These are phyloP conservation scores for Triplophysa tibetana DNA, from an alignment of 2,113 vertebrate genomes.

Conservation along the genomic window DNA sequence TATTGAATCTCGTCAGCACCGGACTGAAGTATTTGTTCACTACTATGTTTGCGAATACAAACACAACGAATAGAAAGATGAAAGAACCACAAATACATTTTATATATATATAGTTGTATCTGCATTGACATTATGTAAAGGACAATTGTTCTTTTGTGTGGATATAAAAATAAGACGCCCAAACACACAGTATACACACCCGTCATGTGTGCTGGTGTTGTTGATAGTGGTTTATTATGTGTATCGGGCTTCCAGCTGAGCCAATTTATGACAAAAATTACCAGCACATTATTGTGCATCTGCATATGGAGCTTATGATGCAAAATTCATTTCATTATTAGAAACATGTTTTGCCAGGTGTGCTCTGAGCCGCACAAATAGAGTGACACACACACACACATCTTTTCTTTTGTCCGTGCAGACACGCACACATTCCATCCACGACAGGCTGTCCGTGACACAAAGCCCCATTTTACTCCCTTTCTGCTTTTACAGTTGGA, in stretches of 20 bases:
- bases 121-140: not conserved
- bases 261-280: constrained; percentile 35
- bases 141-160: not conserved
- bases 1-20: constrained; percentile 73
- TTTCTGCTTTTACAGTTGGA: not conserved
- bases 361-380: constrained; percentile 15
- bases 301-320: constrained; percentile 40
- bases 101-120: no score
- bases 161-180: not conserved
- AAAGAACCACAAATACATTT: not conserved
- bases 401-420: constrained; percentile 22
- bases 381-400: not conserved
- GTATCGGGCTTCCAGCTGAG: constrained; percentile 28
- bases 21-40: constrained; percentile 47
- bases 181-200: not conserved
- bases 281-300: constrained; percentile 29
- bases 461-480: not conserved
- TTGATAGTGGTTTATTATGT: constrained; percentile 20
- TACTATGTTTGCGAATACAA: no score
- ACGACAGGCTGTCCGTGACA: not conserved
- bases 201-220: not conserved
- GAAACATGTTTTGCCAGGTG: constrained; percentile 27
- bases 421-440: constrained; percentile 12
- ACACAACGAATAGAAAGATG: no score
- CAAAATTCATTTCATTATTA: constrained; percentile 37